Evolutionary conservation across 2,113 vertebrate species (phyloP).

Genomic region (Xiphophorus couchianus): DNA sequence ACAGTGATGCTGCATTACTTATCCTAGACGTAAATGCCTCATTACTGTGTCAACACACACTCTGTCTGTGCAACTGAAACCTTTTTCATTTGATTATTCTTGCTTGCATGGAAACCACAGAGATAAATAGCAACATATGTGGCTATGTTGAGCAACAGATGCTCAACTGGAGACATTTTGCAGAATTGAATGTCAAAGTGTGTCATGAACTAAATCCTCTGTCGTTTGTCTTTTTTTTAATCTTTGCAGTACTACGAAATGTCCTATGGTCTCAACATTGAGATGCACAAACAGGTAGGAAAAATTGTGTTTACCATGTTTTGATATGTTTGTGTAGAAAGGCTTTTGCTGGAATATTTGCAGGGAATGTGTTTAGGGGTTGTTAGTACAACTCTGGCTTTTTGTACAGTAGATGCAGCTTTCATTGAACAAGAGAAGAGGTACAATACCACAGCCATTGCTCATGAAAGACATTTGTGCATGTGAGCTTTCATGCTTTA

Average conservation of each 20-base stretch:
- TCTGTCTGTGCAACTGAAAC: neutral
- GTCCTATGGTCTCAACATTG: conserved; percentile 80
- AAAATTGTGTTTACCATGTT: neutral
- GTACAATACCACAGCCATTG: neutral
- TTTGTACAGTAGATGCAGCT: neutral
- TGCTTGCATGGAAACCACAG: conserved; percentile 38
- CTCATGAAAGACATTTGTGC: conserved; percentile 20
- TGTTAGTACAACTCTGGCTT: neutral
- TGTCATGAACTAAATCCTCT: conserved; percentile 36
- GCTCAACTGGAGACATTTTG: conserved; percentile 38
- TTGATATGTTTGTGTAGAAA: neutral
- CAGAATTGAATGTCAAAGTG: conserved; percentile 35
- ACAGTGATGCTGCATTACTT: conserved; percentile 24
- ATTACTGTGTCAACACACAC: conserved; percentile 25
- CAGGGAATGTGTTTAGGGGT: neutral
- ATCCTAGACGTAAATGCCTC: conserved; percentile 41
- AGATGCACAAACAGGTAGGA: conserved; percentile 80
- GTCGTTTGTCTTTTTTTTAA: conserved; percentile 45
- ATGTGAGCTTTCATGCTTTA: conserved; percentile 11
- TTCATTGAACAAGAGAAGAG: neutral
- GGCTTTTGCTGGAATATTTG: neutral
- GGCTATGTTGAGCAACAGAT: conserved; percentile 43
- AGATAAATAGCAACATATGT: conserved; percentile 47
- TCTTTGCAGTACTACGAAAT: conserved; percentile 78
- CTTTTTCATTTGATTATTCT: conserved; percentile 4